These are phyloP conservation scores for Gracilinanus agilis DNA, from an alignment of 2,113 vertebrate genomes.

Conservation along the genomic window DNA sequence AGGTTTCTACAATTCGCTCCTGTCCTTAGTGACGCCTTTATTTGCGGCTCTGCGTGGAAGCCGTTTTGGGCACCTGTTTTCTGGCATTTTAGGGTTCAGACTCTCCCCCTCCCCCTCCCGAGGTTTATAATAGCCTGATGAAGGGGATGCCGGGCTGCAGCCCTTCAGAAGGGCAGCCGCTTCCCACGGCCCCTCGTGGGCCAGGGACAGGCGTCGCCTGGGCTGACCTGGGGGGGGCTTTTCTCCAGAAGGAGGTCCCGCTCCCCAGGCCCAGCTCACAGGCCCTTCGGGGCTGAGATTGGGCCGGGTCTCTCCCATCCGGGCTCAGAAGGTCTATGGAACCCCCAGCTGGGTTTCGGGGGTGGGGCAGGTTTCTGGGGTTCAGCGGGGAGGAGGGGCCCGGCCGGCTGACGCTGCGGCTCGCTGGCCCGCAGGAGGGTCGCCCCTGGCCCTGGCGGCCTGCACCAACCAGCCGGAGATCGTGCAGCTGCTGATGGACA, in stretches of 20 bases:
- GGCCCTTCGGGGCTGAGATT: background rate
- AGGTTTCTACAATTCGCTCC: too few relatives aligned
- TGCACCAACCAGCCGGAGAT: constrained; percentile 90
- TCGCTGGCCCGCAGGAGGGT: constrained; percentile 87
- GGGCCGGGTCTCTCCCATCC: background rate
- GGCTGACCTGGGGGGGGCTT: background rate
- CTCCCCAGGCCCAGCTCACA: background rate
- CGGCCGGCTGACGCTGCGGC: too few relatives aligned
- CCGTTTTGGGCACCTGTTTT: too few relatives aligned
- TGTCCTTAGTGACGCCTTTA: too few relatives aligned
- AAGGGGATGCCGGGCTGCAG: too few relatives aligned
- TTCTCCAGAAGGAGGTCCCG: background rate
- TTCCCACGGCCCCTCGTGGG: background rate
- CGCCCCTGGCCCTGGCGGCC: constrained; percentile 86
- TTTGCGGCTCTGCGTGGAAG: too few relatives aligned
- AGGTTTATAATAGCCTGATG: background rate
- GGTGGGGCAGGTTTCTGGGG: background rate
- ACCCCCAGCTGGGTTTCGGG: background rate
- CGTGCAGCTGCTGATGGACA: constrained; percentile 87
- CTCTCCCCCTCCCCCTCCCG: too few relatives aligned
- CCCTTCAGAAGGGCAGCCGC: too few relatives aligned
- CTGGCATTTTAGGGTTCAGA: too few relatives aligned
- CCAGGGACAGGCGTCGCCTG: too few relatives aligned
- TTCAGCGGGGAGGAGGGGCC: constrained; percentile 86
- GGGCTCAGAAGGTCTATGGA: background rate